Base-by-base conservation (phyloP, 1,140 invertebrate genomes). In the Frieseomelitta varia region DNA sequence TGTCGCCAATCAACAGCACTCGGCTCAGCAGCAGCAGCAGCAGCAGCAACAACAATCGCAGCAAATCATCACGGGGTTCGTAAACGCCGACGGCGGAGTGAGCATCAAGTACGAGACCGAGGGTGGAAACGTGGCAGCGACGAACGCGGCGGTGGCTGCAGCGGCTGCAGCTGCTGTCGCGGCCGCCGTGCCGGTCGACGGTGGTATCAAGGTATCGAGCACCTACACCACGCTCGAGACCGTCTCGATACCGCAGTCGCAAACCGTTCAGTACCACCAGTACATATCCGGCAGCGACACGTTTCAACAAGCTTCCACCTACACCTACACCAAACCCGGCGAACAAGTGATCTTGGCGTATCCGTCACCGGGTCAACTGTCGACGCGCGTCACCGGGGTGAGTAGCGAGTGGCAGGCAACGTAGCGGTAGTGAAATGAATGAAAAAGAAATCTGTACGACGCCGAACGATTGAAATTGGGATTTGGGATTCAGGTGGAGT, bases 161-260 rank as follows among this genome's bases (percentile, higher is more conserved):
- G 65, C 65, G 10, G 65, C 65, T 1, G 30, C 27, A 0, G 92
- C 91, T 2, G 92, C 91, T 2, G 90, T 88, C 2, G 30, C 15
- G 0, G 92, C 91, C 2, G 89, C 89, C 2, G 88, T 85, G 0
- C 85, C 92, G 1, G 73, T 91, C 8, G 94, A 94, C 0, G 90
- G 86, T 30, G 90, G 86, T 30, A 91, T 95, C 34, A 95, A 95
- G 74, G 87, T 86, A 1, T 89, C 91, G 0, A 94, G 91, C 67
- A 95, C 94, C 4, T 94, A 95, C 67, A 93, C 94, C 6, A 95
- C 93, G 0, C 83, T 95, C 8, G 94, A 94, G 74, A 94, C 94
- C 0, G 94, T 94, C 0, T 90, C 93, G 0, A 84, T 94, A 34
- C 86, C 92, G 0, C 88, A 91, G 14, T 65, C 91, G 11, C 94